A percentile compares a stretch with the other conserved stretches of the same genome.
Conservation (phyloP, 2,113 vertebrate genomes). For the Sula dactylatra region DNA sequence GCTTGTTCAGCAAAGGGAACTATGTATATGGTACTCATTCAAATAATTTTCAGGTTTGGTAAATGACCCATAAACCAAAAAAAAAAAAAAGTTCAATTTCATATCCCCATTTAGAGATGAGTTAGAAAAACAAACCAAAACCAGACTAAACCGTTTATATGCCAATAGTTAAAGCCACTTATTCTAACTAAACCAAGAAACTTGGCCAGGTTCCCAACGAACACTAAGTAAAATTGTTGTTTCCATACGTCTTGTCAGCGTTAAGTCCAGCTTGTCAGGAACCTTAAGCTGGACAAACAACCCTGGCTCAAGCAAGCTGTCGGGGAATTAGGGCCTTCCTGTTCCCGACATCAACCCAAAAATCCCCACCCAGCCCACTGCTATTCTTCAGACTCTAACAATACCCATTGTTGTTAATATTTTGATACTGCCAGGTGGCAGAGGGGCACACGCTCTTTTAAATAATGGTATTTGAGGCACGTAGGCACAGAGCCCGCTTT, state of each 20-base stretch:
- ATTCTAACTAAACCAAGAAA: neutral
- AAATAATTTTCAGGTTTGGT: neutral
- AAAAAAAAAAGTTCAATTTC: neutral
- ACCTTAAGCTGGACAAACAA: neutral
- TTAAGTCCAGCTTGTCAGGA: neutral
- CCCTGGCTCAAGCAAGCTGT: neutral
- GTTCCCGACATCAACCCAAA: neutral
- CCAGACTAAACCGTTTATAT: neutral
- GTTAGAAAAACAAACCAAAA: neutral
- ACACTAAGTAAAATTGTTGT: neutral
- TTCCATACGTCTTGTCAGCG: neutral
- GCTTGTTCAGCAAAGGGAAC: neutral
- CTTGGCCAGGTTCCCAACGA: neutral
- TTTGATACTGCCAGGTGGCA: neutral
- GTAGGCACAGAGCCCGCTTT: accelerated
- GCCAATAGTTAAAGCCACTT: neutral
- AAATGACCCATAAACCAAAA: neutral
- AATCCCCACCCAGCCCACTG: neutral
- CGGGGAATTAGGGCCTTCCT: neutral
- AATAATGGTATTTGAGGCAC: too few species aligned
- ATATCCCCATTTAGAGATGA: neutral
- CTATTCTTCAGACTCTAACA: neutral
- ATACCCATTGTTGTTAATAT: neutral
- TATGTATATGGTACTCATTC: neutral
- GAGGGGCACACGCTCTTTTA: neutral